These are phyloP conservation scores for Elephantulus edwardii DNA, from an alignment of 2,113 vertebrate species.

Conservation along the genomic window DNA sequence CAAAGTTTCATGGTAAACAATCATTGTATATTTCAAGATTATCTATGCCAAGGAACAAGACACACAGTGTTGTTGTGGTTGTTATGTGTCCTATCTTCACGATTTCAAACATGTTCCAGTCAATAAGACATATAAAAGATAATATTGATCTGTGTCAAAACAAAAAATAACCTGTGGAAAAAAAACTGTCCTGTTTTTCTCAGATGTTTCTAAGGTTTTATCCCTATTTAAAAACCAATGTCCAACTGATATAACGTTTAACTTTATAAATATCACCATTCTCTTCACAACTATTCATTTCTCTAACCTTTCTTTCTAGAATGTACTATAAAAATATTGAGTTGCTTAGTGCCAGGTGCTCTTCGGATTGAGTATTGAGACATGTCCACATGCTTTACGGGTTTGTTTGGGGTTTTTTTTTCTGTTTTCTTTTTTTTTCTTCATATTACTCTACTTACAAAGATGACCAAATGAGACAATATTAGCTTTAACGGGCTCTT, in stretches of 20 bases:
- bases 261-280: not conserved
- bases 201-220: not conserved
- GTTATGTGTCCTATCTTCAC: no score
- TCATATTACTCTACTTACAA: slow-evolving; percentile 47
- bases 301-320: not conserved
- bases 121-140: not conserved
- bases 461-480: slow-evolving; percentile 75
- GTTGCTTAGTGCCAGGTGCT: not conserved
- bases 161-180: not conserved
- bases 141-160: not conserved
- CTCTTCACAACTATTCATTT: not conserved
- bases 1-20: not conserved
- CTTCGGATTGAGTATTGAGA: not conserved
- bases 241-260: not conserved
- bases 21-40: not conserved
- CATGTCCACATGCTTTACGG: no score
- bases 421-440: no score
- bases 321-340: not conserved
- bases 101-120: no score
- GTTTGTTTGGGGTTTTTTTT: no score
- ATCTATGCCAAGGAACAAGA: not conserved
- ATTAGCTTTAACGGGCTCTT: slow-evolving; percentile 64
- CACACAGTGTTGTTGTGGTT: no score
- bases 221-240: not conserved
- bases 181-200: not conserved